These are phyloP conservation scores for Diuraphis noxia DNA, from an alignment of 1,140 invertebrate species.

Conservation along the genomic window DNA sequence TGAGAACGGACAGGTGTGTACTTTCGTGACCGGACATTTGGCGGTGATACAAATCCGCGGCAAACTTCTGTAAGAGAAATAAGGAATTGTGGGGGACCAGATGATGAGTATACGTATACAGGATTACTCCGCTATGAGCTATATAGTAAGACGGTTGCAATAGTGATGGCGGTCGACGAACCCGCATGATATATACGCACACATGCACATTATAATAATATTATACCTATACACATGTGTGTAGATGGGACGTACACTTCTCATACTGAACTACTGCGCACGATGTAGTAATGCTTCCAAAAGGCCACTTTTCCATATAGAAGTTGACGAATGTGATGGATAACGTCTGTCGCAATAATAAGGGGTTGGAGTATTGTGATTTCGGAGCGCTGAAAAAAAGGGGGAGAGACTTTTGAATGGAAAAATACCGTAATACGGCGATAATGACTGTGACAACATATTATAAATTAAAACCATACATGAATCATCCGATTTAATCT, in stretches of 20 bases:
- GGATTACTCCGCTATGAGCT: background rate
- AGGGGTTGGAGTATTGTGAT: background rate
- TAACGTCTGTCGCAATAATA: background rate
- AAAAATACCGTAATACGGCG: background rate
- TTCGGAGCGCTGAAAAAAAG: background rate
- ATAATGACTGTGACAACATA: background rate
- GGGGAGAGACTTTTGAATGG: background rate
- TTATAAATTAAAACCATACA: background rate
- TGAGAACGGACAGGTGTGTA: constrained; percentile 8
- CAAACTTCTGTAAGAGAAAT: background rate
- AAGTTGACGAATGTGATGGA: background rate
- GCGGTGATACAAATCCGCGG: background rate
- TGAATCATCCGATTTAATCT: background rate
- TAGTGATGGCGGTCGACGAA: background rate
- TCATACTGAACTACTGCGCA: background rate
- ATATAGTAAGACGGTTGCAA: background rate
- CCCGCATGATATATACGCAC: background rate
- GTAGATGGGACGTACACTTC: background rate
- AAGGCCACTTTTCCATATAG: background rate
- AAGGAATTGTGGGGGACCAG: background rate
- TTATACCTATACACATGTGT: background rate
- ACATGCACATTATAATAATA: background rate
- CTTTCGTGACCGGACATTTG: constrained; percentile 1
- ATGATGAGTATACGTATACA: background rate
- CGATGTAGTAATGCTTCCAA: background rate